A percentile compares a stretch with the other conserved stretches of the same genome.
These are phyloP conservation scores for Perca schrenkii DNA, from an alignment of 2,113 vertebrate species.

Conservation along the genomic window DNA sequence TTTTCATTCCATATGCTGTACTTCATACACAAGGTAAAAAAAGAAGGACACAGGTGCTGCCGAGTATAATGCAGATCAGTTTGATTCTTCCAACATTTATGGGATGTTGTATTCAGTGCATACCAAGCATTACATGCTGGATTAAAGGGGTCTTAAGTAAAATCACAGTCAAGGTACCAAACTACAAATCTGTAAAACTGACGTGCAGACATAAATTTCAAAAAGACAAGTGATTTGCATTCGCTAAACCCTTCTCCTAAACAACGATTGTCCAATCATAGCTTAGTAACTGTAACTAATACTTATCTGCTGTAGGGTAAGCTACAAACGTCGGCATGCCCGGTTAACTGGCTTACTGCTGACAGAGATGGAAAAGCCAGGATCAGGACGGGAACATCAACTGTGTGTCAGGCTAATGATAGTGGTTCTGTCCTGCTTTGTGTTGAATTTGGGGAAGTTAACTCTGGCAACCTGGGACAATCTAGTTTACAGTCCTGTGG, in stretches of 20 bases:
- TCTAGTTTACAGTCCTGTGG: background rate
- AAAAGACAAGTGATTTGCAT: background rate
- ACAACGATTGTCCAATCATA: background rate
- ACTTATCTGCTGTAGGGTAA: background rate
- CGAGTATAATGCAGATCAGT: background rate
- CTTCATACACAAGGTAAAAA: background rate
- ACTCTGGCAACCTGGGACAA: too few species aligned
- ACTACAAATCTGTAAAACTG: background rate
- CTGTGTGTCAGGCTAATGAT: background rate
- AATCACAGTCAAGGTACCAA: background rate
- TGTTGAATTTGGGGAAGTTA: background rate
- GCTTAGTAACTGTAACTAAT: background rate
- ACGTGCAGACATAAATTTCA: background rate
- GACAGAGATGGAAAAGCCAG: background rate
- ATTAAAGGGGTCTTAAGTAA: background rate
- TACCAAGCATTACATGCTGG: background rate
- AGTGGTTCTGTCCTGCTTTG: background rate
- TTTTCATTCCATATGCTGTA: background rate
- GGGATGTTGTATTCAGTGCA: constrained; percentile 11
- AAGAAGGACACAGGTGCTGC: background rate
- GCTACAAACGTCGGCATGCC: background rate
- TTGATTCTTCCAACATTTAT: constrained; percentile 1
- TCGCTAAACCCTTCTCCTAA: background rate
- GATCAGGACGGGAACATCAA: background rate
- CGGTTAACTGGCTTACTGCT: background rate